Percentiles rank a stretch among this genome's conserved stretches.
These are phyloP conservation scores for Sorex fumeus DNA, from an alignment of 2,113 vertebrate species.

Conservation along the genomic window DNA sequence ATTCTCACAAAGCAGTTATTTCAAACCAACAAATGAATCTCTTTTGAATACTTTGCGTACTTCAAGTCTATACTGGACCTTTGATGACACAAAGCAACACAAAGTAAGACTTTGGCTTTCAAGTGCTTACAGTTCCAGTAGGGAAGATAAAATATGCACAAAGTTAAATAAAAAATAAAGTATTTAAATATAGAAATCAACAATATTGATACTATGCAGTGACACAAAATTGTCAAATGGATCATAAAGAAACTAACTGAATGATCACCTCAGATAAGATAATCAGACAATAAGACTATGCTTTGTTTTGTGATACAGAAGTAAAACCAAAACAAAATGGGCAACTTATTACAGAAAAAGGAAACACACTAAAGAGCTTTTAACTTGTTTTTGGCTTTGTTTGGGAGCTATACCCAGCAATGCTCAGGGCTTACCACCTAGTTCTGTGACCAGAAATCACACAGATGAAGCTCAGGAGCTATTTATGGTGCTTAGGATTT, in stretches of 20 bases:
- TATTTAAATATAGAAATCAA: not conserved
- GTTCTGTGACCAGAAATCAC: no score
- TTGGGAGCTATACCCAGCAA: no score
- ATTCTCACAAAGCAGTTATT: constrained; percentile 33
- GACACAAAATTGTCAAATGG: constrained; percentile 21
- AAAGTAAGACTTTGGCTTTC: constrained; percentile 16
- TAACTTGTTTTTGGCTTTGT: not conserved
- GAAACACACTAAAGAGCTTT: not conserved
- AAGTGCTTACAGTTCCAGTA: not conserved
- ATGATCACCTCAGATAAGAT: constrained; percentile 26
- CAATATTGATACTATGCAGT: not conserved
- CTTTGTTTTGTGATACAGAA: constrained; percentile 35
- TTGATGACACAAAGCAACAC: constrained; percentile 20
- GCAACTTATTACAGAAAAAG: constrained; percentile 50
- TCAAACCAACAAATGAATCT: not conserved
- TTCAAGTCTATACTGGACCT: not conserved
- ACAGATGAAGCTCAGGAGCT: no score
- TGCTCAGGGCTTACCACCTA: no score
- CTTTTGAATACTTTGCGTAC: not conserved
- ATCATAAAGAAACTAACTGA: constrained; percentile 49
- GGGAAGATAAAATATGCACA: constrained; percentile 11
- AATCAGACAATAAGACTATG: constrained; percentile 5
- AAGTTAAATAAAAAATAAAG: constrained; percentile 24
- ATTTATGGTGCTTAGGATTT: no score
- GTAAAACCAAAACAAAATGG: constrained; percentile 40